Percentiles rank a stretch among this genome's conserved stretches.
Conservation (phyloP, 2,888 invertebrate genomes). For the Meteorus cinctellus region DNA sequence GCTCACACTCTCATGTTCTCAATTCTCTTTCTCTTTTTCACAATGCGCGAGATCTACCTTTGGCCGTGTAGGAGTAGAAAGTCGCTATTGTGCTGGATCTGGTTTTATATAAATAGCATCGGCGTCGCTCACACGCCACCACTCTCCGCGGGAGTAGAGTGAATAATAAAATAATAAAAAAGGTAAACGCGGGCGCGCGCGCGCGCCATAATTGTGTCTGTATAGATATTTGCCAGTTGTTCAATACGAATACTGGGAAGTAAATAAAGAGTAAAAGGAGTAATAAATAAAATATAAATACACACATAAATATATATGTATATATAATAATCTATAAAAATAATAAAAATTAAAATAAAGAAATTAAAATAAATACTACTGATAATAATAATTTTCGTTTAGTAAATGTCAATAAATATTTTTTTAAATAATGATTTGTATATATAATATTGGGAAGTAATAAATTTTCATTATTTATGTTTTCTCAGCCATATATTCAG, state of each 20-base stretch:
- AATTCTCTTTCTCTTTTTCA: constrained; percentile 32
- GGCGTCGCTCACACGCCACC: constrained; percentile 50
- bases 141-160: constrained; percentile 44
- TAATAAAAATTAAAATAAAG: background rate
- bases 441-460: too few species aligned
- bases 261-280: constrained; percentile 17
- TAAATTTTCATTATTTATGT: background rate
- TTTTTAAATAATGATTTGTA: too few species aligned
- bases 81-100: constrained; percentile 71
- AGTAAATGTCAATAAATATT: too few species aligned
- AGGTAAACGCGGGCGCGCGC: constrained; percentile 2
- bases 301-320: background rate
- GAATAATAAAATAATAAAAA: constrained; percentile 56
- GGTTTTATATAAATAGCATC: constrained; percentile 70
- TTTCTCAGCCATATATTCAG: background rate
- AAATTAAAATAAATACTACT: background rate
- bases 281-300: background rate
- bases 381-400: too few species aligned
- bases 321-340: background rate
- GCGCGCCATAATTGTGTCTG: background rate
- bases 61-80: constrained; percentile 69
- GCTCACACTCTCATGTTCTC: constrained; percentile 29
- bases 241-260: background rate
- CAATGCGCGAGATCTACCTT: constrained; percentile 32
- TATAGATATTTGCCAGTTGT: constrained; percentile 1